Base-by-base conservation (phyloP, 2,888 invertebrate genomes). In the Dryococelus australis region DNA sequence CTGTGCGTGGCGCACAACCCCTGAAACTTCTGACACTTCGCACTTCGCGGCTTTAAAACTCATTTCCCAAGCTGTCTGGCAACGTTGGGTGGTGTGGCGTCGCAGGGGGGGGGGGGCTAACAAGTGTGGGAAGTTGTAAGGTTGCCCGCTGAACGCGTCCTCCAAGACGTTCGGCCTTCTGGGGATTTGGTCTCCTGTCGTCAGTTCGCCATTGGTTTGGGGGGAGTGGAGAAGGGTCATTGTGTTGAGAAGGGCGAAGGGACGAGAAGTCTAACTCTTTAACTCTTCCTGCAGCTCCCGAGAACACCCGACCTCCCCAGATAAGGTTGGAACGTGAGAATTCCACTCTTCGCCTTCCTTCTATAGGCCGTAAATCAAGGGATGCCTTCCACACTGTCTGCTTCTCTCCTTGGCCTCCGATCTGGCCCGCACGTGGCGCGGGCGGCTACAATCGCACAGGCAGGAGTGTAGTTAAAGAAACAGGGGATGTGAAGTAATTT, bases 41-140 rank as follows among this genome's bases (percentile, higher is more conserved):
- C 65, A 8, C 65, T 65, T 65, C 65, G 65, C 65, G 65, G 65
- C 65, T 65, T 65, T 65, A 65, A 65, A 65, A 65, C 65, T 65
- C 65, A 65, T 65, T 65, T 65, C 65, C n/a, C 65, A 65, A 65
- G 65, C 65, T 65, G 65, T 65, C 65, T 65, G 20, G 10, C 65
- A 16, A 65, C 65, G 65, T 24, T 24, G 16, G 12, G 12, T 6
- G 12, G 47, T 12, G 12, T 12, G 47, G 47, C 47, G 47, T 9
- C n/a, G 47, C 12, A 12, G 47, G 12, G 47, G 65, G 20, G 65
- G 65, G 16, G 65, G 65, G 16, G 24, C 65, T 12, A 65, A 24
- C 16, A 24, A 24, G 65, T 13, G 65, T 65, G 65, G 24, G 65
- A 65, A 24, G 65, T 24, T 65, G 65, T 24, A 65, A 65, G 65